Conservation (phyloP, 2,113 vertebrate species). For the Thunnus thynnus region DNA sequence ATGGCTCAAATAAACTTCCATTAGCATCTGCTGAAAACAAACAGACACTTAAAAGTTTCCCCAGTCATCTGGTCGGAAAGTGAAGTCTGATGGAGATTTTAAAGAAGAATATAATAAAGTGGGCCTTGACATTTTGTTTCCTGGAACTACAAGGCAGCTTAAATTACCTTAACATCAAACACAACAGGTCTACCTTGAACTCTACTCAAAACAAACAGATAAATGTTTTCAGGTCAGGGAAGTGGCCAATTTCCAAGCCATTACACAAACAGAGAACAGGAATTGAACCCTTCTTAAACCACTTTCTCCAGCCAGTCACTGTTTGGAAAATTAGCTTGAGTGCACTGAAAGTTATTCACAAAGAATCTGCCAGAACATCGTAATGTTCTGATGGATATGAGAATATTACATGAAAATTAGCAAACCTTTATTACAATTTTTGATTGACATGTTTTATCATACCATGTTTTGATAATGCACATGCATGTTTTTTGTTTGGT, state of each 20-base stretch:
- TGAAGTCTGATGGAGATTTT: too few relatives aligned
- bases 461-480: too few relatives aligned
- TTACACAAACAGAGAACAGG: not conserved
- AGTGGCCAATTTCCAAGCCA: not conserved
- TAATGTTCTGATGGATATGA: too few relatives aligned
- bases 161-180: not conserved
- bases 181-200: not conserved
- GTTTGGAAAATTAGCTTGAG: not conserved
- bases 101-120: too few relatives aligned
- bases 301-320: not conserved
- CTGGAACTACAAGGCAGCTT: not conserved
- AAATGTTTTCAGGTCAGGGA: not conserved
- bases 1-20: not conserved
- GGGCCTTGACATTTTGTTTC: constrained; percentile 18
- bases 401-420: too few relatives aligned
- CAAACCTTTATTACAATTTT: too few relatives aligned
- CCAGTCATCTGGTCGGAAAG: too few relatives aligned
- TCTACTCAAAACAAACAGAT: not conserved
- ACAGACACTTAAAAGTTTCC: not conserved
- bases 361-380: too few relatives aligned
- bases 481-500: not conserved
- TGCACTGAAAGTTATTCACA: not conserved
- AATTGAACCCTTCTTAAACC: not conserved
- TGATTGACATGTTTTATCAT: too few relatives aligned
- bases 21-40: constrained; percentile 14